Evolutionary conservation across 1,140 invertebrate species (phyloP).

Genomic region (Drosophila athabasca): DNA sequence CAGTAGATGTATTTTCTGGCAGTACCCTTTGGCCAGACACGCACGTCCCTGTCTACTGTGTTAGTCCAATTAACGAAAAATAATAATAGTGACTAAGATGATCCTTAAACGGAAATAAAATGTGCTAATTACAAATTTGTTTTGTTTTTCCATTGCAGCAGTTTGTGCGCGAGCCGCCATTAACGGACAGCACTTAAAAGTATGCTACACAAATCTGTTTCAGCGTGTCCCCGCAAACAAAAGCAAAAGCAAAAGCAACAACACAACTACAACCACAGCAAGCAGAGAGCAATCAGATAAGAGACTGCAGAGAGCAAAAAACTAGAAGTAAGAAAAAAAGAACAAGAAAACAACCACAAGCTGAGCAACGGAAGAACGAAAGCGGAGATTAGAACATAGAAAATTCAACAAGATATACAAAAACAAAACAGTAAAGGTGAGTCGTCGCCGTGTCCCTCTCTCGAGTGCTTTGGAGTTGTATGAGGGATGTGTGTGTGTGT

Average conservation of each 20-base stretch:
- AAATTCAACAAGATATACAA: slow-evolving; percentile 41
- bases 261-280: slow-evolving; percentile 36
- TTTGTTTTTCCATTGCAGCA: slow-evolving; percentile 56
- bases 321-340: slow-evolving; percentile 15
- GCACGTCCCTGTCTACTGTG: slow-evolving; percentile 11
- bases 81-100: slow-evolving; percentile 12
- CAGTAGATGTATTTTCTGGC: not conserved
- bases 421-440: slow-evolving; percentile 58
- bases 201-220: slow-evolving; percentile 71
- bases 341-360: slow-evolving; percentile 25
- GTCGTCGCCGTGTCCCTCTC: slow-evolving; percentile 23
- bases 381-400: slow-evolving; percentile 39
- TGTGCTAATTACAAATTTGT: not conserved
- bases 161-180: slow-evolving; percentile 67
- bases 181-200: slow-evolving; percentile 67
- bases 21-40: slow-evolving; percentile 18
- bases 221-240: slow-evolving; percentile 57
- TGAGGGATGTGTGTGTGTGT: slow-evolving; percentile 19
- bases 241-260: slow-evolving; percentile 13
- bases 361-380: slow-evolving; percentile 13
- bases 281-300: slow-evolving; percentile 36
- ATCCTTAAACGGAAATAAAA: slow-evolving; percentile 9
- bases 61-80: slow-evolving; percentile 15
- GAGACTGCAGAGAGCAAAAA: slow-evolving; percentile 40
- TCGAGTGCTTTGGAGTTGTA: slow-evolving; percentile 7